Conservation (phyloP, 2,888 invertebrate genomes). For the Phalera bucephala region DNA sequence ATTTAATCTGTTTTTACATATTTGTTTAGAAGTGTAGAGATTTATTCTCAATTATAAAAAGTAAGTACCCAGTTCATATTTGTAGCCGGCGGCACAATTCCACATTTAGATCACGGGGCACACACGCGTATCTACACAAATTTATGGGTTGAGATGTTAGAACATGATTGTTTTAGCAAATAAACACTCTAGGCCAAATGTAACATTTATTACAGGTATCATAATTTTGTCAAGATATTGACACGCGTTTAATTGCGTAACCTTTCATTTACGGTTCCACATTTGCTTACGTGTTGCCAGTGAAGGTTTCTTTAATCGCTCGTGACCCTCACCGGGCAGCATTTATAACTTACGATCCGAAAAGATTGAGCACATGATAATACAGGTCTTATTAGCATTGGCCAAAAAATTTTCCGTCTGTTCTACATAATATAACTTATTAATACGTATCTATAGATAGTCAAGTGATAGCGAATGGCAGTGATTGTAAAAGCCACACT, state of each 20-base stretch:
- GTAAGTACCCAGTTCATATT: conserved; percentile 57
- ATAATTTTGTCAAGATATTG: conserved; percentile 36
- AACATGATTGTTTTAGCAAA: background rate
- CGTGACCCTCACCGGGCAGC: conserved; percentile 63
- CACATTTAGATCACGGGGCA: conserved; percentile 56
- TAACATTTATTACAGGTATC: conserved; percentile 5
- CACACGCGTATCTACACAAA: conserved; percentile 23
- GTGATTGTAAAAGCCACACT: conserved; percentile 9
- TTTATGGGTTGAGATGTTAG: conserved; percentile 9
- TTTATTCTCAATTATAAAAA: conserved; percentile 54
- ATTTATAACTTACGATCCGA: conserved; percentile 37
- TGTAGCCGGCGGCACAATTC: conserved; percentile 59
- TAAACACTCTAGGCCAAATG: conserved; percentile 4
- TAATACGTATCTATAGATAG: background rate
- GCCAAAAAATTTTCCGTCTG: conserved; percentile 9
- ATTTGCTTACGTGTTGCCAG: conserved; percentile 80
- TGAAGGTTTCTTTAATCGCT: conserved; percentile 70
- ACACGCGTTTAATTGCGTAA: conserved; percentile 76
- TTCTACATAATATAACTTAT: conserved; percentile 8
- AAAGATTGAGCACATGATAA: conserved; percentile 51
- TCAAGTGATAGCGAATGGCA: conserved; percentile 14
- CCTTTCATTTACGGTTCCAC: conserved; percentile 74
- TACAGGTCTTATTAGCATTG: conserved; percentile 17
- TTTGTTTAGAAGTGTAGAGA: conserved; percentile 44
- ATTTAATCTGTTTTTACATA: conserved; percentile 47